Base-by-base conservation (phyloP, 2,888 invertebrate genomes). In the Lepidochitona cinerea region DNA sequence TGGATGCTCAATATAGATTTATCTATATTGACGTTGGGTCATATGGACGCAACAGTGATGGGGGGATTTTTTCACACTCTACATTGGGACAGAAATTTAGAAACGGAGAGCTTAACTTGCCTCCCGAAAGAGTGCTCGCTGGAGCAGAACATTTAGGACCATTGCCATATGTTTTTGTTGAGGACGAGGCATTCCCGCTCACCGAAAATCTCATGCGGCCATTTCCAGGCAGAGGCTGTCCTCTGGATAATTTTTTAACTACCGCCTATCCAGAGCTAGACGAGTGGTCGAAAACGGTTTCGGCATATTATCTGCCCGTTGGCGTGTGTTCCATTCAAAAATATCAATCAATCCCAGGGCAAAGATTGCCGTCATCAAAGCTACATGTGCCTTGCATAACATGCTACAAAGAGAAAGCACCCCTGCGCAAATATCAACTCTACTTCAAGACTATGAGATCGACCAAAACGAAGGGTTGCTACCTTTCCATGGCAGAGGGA, bases 1-100 rank as follows among this genome's bases (percentile, higher is more conserved):
- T 85, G 4, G 89, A 90, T 81, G 88, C 88, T 32, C 79, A 90
- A 73, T 91, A 89, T 75, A 85, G 85, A n/a, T 84, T 83, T 79
- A 75, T 83, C 18, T 87, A 80, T 76, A 85, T 89, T 7, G 85
- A 88, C 78, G 78, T 86, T 66, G 88, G 89, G n/a, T 79, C 79
- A 52, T 84, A 87, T 77, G 86, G 88, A n/a, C 70, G 84, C 70
- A 83, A 85, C 68, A 85, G 81, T 36, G 88, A 90, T 78, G 84
- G 86, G 54, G 87, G 85, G 23, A 78, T 88, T 35, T 85, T 84
- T 69, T 26, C 36, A 71, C 68, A 54, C n/a, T 49, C 65, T 26
- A 26, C 9, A 6, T 18, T 70, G 23, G 35, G 37, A 14, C 32
- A 66, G 1, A 14, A 12, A 35, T 23, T 66, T 26, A 66, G 14